phyloP scores from a whole-genome alignment of 2,113 vertebrate species.

The Seriola aureovittata region DNA sequence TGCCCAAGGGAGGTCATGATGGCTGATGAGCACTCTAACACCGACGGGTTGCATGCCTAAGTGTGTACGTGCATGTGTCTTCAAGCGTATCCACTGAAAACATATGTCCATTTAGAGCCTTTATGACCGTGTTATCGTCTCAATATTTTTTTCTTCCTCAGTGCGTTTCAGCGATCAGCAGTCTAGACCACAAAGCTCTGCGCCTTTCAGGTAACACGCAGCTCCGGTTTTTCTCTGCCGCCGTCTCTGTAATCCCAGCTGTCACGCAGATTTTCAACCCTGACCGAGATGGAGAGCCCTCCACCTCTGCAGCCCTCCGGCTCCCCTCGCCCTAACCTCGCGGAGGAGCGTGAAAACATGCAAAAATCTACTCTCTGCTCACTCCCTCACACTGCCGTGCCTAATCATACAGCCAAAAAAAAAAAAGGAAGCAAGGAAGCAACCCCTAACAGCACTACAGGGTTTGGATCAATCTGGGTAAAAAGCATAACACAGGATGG shows the following conservation, averaged over 20 bases:
- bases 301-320: slow-evolving; percentile 41
- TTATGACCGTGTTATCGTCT: background rate
- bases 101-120: slow-evolving; percentile 16
- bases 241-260: slow-evolving; percentile 58
- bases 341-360: slow-evolving; percentile 61
- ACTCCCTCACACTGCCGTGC: slow-evolving; percentile 40
- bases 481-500: slow-evolving; percentile 50
- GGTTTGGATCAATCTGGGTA: slow-evolving; percentile 60
- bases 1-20: slow-evolving; percentile 28
- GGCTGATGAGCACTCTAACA: slow-evolving; percentile 31
- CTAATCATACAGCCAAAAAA: slow-evolving; percentile 58
- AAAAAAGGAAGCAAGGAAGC: slow-evolving; percentile 40
- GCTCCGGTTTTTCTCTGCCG: slow-evolving; percentile 10
- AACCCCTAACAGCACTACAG: slow-evolving; percentile 38
- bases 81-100: slow-evolving; percentile 32
- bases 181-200: slow-evolving; percentile 30
- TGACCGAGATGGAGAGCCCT: slow-evolving; percentile 44
- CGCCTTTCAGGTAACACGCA: slow-evolving; percentile 46
- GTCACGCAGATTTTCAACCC: slow-evolving; percentile 57
- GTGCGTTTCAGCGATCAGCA: slow-evolving; percentile 24
- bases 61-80: slow-evolving; percentile 8
- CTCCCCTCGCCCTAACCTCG: slow-evolving; percentile 36
- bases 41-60: slow-evolving; percentile 35
- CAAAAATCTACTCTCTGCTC: slow-evolving; percentile 57
- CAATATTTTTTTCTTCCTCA: too few relatives aligned